Percentiles rank a stretch among this genome's conserved stretches.
These are phyloP conservation scores for Bombus confusus DNA, from an alignment of 1,140 invertebrate species.

Conservation along the genomic window DNA sequence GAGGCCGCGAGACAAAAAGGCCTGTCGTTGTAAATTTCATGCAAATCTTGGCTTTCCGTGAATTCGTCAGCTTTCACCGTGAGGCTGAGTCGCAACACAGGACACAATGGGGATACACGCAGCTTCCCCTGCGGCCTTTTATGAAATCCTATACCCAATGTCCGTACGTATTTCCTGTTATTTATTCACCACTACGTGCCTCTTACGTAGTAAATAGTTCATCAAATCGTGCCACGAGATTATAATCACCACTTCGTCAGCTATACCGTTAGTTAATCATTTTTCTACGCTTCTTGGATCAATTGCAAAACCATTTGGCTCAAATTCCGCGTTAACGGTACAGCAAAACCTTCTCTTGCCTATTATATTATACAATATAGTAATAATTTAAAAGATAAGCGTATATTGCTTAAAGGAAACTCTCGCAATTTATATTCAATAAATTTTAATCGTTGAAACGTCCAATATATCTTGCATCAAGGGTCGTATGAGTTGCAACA, in stretches of 20 bases:
- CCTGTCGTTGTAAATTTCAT: conserved; percentile 45
- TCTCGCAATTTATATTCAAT: not conserved
- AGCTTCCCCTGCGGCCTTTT: not conserved
- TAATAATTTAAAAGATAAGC: not conserved
- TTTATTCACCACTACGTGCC: not conserved
- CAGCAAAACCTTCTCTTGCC: not conserved
- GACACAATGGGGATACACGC: conserved; percentile 24
- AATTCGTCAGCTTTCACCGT: conserved; percentile 50
- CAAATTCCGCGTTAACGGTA: not conserved
- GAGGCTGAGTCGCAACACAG: conserved; percentile 7
- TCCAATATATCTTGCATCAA: not conserved
- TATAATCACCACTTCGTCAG: not conserved
- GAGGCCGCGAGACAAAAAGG: conserved; percentile 28
- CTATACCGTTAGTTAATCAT: conserved; percentile 14
- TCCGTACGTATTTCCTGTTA: not conserved
- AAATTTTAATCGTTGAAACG: not conserved
- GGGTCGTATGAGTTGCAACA: no score
- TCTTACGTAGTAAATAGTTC: not conserved
- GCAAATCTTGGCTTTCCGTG: conserved; percentile 46
- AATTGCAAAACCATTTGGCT: not conserved
- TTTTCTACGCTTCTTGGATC: not conserved
- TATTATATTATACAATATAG: not conserved
- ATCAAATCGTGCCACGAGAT: not conserved
- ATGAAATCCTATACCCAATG: not conserved
- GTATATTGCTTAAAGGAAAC: not conserved